Base-by-base conservation (phyloP, 92 coral and sea anemone species). In the Montipora capitata region DNA sequence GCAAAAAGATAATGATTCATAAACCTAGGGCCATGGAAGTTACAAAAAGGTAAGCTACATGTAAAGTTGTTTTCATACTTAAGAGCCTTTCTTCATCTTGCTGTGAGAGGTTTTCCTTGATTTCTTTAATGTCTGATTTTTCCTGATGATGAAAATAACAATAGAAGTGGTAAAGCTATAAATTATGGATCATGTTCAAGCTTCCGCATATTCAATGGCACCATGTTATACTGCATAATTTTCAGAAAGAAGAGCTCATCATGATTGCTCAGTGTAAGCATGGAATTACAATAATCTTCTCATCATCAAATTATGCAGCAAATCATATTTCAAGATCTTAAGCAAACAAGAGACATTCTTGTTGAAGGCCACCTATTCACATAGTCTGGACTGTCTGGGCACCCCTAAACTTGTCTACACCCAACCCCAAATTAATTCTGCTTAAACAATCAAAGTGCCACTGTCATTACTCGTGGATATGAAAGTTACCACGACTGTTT, bases 61-160 rank as follows among this genome's bases (percentile, higher is more conserved):
- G n/a, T n/a, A 27, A 27, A 27, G 35, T 0, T 27, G 35, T 27
- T 27, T 27, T 27, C 12, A 39, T 41, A 83, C 94, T 83, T 81
- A 61, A 74, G 16, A 92, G 58, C 67, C 85, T 88, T 71, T 91
- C 87, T 66, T 80, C 90, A 45, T 94, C 96, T 72, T 85, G 80
- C 35, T 79, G 77, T 52, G 96, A 68, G 43, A 94, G 93, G 79
- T 94, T 94, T 79, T 94, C 96, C 59, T 89, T 91, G 62, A 94
- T 94, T 86, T 94, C 96, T 64, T 80, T 85, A 18, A 88, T 72
- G 12, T 90, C 96, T 63, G 84, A 68, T 57, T 81, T 84, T 43
- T 68, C 87, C 96, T 94, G 54, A 11, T 61, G 68, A 49, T 27
- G 14, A 79, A 18, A 52, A 69, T 9, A 68, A 38, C 3, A 51